Conservation (phyloP, 1,140 invertebrate species). For the Homalodisca vitripennis region DNA sequence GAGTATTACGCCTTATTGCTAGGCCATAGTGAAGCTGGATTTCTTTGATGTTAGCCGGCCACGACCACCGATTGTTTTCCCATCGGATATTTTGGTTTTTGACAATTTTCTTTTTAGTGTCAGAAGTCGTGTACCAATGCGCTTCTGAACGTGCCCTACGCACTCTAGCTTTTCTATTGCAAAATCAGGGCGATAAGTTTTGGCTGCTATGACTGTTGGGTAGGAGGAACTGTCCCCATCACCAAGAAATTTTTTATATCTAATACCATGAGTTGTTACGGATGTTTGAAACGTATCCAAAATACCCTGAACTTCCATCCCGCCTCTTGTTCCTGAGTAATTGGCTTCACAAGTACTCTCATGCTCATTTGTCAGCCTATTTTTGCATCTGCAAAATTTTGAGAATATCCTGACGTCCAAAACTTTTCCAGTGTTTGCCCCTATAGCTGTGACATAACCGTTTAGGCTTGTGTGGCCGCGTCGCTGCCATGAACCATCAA, state of each 20-base stretch:
- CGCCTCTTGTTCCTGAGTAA: no score
- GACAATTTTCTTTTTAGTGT: conserved; percentile 21
- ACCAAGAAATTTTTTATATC: conserved; percentile 36
- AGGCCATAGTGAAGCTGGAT: no score
- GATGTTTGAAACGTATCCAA: conserved; percentile 6
- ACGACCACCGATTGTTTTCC: no score
- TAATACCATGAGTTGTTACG: conserved; percentile 26
- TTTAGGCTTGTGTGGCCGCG: conserved; percentile 4
- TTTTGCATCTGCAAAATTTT: conserved; percentile 30
- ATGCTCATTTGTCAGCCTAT: no score
- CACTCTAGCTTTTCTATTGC: conserved; percentile 32
- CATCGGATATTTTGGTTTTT: conserved; percentile 30
- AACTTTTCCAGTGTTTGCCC: conserved; percentile 29
- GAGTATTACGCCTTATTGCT: no score
- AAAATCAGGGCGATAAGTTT: conserved; percentile 37
- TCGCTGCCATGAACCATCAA: no score
- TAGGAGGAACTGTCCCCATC: conserved; percentile 37
- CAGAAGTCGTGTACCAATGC: conserved; percentile 25
- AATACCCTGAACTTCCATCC: conserved; percentile 35
- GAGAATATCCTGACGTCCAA: conserved; percentile 28
- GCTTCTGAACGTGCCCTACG: no score
- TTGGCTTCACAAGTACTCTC: no score
- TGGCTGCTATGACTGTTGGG: conserved; percentile 34
- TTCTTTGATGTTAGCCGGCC: no score
- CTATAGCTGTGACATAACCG: conserved; percentile 21